Evolutionary conservation across 2,888 invertebrate genomes (phyloP).

Genomic region (Meteorus cinctellus): DNA sequence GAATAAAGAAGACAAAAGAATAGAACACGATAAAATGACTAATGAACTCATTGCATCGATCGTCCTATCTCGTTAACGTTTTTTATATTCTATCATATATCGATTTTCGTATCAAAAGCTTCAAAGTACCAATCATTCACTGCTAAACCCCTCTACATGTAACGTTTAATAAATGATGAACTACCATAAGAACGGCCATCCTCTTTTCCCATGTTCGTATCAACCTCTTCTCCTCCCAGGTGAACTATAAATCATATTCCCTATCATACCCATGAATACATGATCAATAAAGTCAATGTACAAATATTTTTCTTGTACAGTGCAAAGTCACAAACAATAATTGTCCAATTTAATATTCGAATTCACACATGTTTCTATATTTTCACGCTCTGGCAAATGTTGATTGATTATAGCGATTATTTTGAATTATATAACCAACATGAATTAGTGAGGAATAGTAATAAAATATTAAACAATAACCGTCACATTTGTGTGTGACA

Average conservation of each 20-base stretch:
- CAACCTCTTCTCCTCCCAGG: neutral
- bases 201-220: slow-evolving; percentile 1
- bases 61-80: neutral
- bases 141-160: slow-evolving; percentile 24
- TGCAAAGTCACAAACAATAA: neutral
- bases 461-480: too few species aligned
- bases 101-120: neutral
- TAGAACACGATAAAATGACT: neutral
- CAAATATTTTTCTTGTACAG: too few species aligned
- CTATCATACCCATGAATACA: too few species aligned
- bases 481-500: neutral
- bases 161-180: slow-evolving; percentile 41
- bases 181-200: slow-evolving; percentile 22
- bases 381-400: too few species aligned
- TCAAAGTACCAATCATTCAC: slow-evolving; percentile 38
- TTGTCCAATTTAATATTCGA: neutral
- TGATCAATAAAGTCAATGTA: too few species aligned
- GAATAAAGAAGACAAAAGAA: neutral
- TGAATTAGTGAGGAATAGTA: too few species aligned
- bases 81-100: neutral
- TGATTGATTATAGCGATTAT: too few species aligned
- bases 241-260: neutral
- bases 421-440: too few species aligned
- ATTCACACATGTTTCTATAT: neutral
- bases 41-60: slow-evolving; percentile 9